Conservation (phyloP, 2,113 vertebrate species). For the Polypterus senegalus region DNA sequence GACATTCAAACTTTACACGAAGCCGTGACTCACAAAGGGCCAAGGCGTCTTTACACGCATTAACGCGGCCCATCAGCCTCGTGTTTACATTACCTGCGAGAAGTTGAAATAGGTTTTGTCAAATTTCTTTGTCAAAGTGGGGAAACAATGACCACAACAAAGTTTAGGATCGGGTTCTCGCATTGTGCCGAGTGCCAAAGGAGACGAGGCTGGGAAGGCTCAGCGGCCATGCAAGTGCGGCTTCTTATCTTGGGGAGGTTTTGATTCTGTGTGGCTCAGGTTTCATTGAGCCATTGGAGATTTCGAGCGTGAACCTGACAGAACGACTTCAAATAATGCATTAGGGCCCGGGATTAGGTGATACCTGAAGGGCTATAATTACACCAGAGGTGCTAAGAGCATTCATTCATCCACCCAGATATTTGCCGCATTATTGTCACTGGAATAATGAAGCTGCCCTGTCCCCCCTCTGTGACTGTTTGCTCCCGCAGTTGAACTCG, state of each 20-base stretch:
- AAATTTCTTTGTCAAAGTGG: slow-evolving; percentile 28
- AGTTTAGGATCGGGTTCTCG: slow-evolving; percentile 27
- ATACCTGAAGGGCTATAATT: slow-evolving; percentile 38
- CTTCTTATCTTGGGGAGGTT: slow-evolving; percentile 6
- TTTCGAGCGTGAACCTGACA: slow-evolving; percentile 27
- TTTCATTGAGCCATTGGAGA: slow-evolving; percentile 19
- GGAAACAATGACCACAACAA: slow-evolving; percentile 29
- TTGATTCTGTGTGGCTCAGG: slow-evolving; percentile 21
- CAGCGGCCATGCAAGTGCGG: slow-evolving; percentile 6
- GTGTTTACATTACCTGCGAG: slow-evolving; percentile 34
- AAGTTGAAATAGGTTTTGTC: slow-evolving; percentile 30
- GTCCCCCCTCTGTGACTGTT: slow-evolving; percentile 24
- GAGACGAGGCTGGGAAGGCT: slow-evolving; percentile 20
- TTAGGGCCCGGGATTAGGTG: slow-evolving; percentile 29
- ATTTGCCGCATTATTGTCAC: slow-evolving; percentile 26
- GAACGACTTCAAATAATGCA: slow-evolving; percentile 23
- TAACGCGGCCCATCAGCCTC: slow-evolving; percentile 31
- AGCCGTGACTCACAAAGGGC: slow-evolving; percentile 26
- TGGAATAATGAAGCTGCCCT: slow-evolving; percentile 28
- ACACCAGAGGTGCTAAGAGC: slow-evolving; percentile 34
- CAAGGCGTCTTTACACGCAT: slow-evolving; percentile 33
- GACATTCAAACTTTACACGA: slow-evolving; percentile 33
- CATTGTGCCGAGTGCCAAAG: slow-evolving; percentile 19
- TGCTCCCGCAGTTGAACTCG: slow-evolving; percentile 25
- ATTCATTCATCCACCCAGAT: slow-evolving; percentile 30